These are phyloP conservation scores for Eremobia ochroleuca DNA, from an alignment of 2,888 invertebrate species.

Conservation along the genomic window DNA sequence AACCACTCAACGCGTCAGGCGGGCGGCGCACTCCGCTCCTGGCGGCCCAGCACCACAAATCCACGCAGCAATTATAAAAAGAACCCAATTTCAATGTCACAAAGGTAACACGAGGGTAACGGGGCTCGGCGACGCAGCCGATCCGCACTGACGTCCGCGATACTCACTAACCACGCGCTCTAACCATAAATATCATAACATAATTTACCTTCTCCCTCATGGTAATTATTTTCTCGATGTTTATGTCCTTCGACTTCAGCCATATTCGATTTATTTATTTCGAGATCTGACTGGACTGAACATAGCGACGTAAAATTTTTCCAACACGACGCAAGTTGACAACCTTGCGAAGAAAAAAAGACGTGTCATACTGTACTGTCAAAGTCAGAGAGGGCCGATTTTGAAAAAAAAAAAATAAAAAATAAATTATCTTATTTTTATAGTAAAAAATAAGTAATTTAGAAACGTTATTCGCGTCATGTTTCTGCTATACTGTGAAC, in stretches of 20 bases:
- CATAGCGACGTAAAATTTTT: conserved; percentile 89
- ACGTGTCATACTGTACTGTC: conserved; percentile 79
- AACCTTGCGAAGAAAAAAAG: conserved; percentile 79
- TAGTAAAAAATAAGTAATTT: conserved; percentile 21
- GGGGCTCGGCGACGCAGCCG: conserved; percentile 79
- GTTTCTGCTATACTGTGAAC: not conserved
- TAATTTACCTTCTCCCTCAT: conserved; percentile 90
- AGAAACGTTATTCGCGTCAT: not conserved
- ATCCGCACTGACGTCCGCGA: conserved; percentile 77
- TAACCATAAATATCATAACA: conserved; percentile 87
- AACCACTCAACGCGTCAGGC: conserved; percentile 78
- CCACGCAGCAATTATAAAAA: conserved; percentile 91
- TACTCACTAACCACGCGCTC: conserved; percentile 83
- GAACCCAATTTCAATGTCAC: conserved; percentile 91
- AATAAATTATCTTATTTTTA: conserved; percentile 37
- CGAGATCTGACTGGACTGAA: conserved; percentile 89
- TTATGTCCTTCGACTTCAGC: conserved; percentile 89
- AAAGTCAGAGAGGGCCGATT: conserved; percentile 73
- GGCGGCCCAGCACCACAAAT: conserved; percentile 85
- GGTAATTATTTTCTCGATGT: conserved; percentile 88
- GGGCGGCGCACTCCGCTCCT: conserved; percentile 80
- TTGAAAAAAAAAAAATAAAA: too few species aligned
- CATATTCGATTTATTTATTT: conserved; percentile 90
- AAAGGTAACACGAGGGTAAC: conserved; percentile 88
- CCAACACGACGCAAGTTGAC: conserved; percentile 89